Evolutionary conservation across 2,888 invertebrate species (phyloP), one percentile per base, ranked within the genome.

Genomic region (Silvanus unidentatus): DNA sequence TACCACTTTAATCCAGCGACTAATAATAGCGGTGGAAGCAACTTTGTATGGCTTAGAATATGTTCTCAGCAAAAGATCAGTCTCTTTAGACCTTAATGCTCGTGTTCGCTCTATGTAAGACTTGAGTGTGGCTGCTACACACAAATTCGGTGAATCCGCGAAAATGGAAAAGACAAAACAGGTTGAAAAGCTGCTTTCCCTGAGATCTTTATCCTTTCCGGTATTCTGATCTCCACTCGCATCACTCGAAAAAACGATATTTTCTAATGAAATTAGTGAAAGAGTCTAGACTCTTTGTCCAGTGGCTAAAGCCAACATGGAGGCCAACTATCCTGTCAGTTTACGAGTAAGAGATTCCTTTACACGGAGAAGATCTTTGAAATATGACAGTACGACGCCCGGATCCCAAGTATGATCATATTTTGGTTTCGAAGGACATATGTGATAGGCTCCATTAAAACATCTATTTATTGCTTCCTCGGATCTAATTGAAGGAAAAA

Each of bases 341-440:
- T 37, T 39, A 32, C 45, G 27, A 22, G 35, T 16, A 22, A 42
- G 13, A 32, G 32, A 8, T 32, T 32, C 11, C 3, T 32, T 38
- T 16, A 38, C 34, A 12, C 11, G 39, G 15, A 27, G 30, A 28
- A 30, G 37, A 11, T 41, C 39, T 10, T 10, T 22, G 22, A 54
- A 42, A 41, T 45, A 47, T 28, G 39, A 16, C 10, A 51, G 34
- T 4, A 53, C 52, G 8, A 39, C 13, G 12, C 16, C 13, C 10
- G 60, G 58, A 37, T 67, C 55, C 61, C 63, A 65, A 1, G 47
- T 62, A 6, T 11, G 10, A 30, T 60, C 45, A 45, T 63, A 57
- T 44, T 44, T 52, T 4, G 53, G 52, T 44, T 35, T 48, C 13
- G 39, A 12, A 13, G 53, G 58, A 32, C 50, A 48, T 34, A 55